Evolutionary conservation across 2,113 vertebrate species (phyloP), one percentile per base, ranked within the genome.

Genomic region (Suncus etruscus): DNA sequence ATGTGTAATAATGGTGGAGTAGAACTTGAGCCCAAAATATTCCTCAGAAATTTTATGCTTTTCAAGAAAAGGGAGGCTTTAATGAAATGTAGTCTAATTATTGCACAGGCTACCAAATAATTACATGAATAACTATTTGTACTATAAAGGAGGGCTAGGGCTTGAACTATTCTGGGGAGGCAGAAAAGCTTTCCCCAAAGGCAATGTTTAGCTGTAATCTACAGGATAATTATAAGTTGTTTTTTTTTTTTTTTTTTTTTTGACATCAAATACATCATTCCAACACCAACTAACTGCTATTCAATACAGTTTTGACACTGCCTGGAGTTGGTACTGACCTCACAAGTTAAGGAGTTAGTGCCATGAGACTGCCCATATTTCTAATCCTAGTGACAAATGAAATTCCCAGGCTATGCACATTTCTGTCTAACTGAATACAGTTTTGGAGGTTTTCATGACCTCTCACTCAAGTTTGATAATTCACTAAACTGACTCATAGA

Each of bases 221-320:
- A 20, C 14, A 54, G 63, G 61, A 29, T 70, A 45, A 50, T 45
- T 58, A 89, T 74, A 65, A 77, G 15, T 48, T 86, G 11, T 74
- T 1, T 54, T n/a, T 15, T 20, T 91, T 51, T 8, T 14, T 74
- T 1, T 54, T n/a, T 15, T 20, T 91, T 51, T 8, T 14, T 69
- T 88, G 47, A 91, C 32, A 69, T 25, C 3, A 14, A 50, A 24
- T 80, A 58, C 7, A 10, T 88, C 27, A 31, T 83, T 91, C 63
- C 20, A 63, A 47, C 39, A 63, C 22, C 66, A 63, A 54, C 22
- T 39, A 31, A 85, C 45, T 11, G 29, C 20, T 74, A 12, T 87
- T 83, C 50, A 50, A 5, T 88, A 50, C 39, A 27, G 3, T 87
- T 88, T 61, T 81, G 74, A 94, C 69, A 77, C 61, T 75, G 39